These are phyloP conservation scores for Halcyon smyrnensis DNA, from an alignment of 2,797 vertebrate species.

Conservation along the genomic window DNA sequence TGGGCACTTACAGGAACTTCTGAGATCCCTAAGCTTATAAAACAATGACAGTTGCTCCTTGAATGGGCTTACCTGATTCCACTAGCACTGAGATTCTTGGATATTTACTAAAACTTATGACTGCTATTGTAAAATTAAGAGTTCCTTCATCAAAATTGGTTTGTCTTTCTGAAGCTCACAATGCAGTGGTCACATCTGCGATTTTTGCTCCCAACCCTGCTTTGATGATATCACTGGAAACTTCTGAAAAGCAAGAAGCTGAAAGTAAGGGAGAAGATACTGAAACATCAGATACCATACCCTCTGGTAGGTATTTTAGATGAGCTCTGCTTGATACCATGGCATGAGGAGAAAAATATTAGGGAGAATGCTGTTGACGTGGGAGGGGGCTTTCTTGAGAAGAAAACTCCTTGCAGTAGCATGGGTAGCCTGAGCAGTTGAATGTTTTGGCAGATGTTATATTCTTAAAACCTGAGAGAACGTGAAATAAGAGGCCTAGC, in stretches of 20 bases:
- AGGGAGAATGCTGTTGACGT: accelerated
- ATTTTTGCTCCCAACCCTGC: conserved; percentile 95
- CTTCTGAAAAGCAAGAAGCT: conserved; percentile 88
- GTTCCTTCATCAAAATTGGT: neutral
- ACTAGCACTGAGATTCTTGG: neutral
- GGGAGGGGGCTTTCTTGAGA: neutral
- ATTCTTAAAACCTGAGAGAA: neutral
- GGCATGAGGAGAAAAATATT: neutral
- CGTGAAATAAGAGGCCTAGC: neutral
- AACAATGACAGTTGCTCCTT: neutral
- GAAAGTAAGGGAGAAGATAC: conserved; percentile 85
- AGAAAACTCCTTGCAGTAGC: neutral
- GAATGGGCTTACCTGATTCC: neutral
- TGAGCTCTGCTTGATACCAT: neutral
- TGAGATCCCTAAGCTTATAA: neutral
- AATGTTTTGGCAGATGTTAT: neutral
- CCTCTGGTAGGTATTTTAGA: conserved; percentile 85
- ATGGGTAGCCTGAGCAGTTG: neutral
- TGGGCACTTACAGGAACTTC: neutral
- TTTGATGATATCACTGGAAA: conserved; percentile 90
- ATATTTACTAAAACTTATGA: neutral
- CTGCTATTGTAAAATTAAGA: neutral
- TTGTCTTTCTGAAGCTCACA: conserved; percentile 86
- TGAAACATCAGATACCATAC: conserved; percentile 87
- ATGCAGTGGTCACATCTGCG: conserved; percentile 97